Conservation (phyloP, 2,113 vertebrate genomes). For the Limnothrissa miodon region DNA sequence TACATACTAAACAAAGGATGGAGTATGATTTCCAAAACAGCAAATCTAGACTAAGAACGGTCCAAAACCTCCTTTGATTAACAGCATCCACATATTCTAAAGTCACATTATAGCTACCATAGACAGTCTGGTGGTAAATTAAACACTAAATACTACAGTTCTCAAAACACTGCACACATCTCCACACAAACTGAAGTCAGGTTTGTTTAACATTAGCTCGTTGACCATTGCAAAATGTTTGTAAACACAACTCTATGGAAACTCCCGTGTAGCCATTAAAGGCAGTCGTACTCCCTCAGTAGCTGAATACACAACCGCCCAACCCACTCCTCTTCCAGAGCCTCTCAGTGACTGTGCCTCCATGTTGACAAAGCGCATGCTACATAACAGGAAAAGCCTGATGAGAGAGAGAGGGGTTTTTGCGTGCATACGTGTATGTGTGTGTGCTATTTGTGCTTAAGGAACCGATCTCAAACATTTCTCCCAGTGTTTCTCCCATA, state of each 20-base stretch:
- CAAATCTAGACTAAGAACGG: neutral
- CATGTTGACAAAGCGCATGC: slow-evolving; percentile 14
- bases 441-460: neutral
- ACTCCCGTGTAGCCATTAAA: neutral
- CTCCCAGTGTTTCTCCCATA: neutral
- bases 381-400: slow-evolving; percentile 32
- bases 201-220: neutral
- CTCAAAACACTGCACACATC: neutral
- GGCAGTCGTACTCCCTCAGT: neutral
- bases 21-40: neutral
- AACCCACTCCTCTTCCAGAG: neutral
- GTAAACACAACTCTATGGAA: too few relatives aligned
- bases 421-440: neutral
- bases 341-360: neutral
- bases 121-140: neutral
- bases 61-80: neutral
- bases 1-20: neutral
- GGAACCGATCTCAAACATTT: neutral
- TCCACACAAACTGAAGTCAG: neutral
- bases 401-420: neutral
- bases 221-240: neutral
- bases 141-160: neutral
- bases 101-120: neutral
- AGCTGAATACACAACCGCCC: neutral
- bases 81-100: neutral